Percentiles rank a stretch among this genome's conserved stretches.
Evolutionary conservation across 1,140 invertebrate species (phyloP).

Genomic region (Drosophila pachea): DNA sequence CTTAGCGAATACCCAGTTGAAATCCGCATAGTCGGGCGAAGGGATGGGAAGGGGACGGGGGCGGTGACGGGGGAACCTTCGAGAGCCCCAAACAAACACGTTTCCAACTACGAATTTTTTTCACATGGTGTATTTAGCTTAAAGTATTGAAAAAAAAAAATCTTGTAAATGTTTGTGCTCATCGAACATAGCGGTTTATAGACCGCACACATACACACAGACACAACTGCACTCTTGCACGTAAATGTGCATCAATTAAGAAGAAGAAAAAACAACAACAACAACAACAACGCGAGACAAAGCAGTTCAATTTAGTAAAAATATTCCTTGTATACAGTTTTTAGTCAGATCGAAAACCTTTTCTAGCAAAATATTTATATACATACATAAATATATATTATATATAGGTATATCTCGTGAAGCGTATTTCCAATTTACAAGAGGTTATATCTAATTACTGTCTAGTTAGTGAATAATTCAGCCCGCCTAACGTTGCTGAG

Average conservation of each 20-base stretch:
- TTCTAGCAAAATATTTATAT: constrained; percentile 44
- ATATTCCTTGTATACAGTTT: constrained; percentile 49
- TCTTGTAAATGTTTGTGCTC: constrained; percentile 33
- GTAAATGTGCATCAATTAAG: constrained; percentile 26
- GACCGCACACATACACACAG: constrained; percentile 20
- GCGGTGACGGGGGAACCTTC: not conserved
- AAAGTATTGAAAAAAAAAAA: constrained; percentile 21
- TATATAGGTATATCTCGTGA: constrained; percentile 14
- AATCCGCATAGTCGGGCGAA: constrained; percentile 10
- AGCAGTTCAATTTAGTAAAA: constrained; percentile 34
- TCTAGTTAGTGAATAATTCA: constrained; percentile 67
- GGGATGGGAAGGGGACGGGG: no score
- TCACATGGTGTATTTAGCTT: constrained; percentile 60
- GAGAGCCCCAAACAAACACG: constrained; percentile 18
- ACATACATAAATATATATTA: constrained; percentile 25
- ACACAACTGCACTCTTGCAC: constrained; percentile 11
- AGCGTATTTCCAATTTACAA: constrained; percentile 42
- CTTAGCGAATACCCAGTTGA: constrained; percentile 20
- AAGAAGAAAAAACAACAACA: not conserved
- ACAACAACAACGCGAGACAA: constrained; percentile 6
- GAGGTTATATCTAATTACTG: constrained; percentile 41
- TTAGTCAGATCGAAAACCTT: constrained; percentile 33
- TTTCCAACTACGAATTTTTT: constrained; percentile 61
- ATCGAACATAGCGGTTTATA: constrained; percentile 20
- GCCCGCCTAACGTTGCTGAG: constrained; percentile 72